phyloP scores from a whole-genome alignment of 2,888 invertebrate species.

The Andrena chrysosceles region DNA sequence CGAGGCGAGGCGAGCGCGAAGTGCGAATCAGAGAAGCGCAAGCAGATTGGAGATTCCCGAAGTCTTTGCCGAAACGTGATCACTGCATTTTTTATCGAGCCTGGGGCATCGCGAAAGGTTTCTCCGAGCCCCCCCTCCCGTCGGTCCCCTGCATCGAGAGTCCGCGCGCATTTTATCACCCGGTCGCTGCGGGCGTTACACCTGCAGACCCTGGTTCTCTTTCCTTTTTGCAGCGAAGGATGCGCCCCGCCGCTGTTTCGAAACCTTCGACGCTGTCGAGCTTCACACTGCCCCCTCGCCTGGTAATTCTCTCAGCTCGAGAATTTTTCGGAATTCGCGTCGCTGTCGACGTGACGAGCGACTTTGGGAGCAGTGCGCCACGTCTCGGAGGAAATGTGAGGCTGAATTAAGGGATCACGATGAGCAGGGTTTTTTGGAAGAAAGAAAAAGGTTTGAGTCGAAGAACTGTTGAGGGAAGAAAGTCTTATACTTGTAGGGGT shows the following conservation, averaged over 20 bases:
- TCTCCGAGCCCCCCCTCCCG: constrained; percentile 24
- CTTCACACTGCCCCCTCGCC: neutral
- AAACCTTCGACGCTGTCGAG: constrained; percentile 23
- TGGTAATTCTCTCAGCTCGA: neutral
- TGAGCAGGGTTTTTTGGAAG: no score
- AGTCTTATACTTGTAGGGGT: no score
- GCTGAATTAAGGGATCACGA: no score
- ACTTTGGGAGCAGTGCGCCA: neutral
- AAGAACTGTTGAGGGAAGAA: no score
- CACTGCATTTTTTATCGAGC: constrained; percentile 74
- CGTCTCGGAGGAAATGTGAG: neutral
- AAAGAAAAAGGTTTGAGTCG: no score
- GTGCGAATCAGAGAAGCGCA: constrained; percentile 55
- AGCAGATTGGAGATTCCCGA: constrained; percentile 66
- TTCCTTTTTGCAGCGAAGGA: constrained; percentile 57
- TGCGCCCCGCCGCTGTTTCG: constrained; percentile 47
- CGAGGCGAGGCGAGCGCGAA: constrained; percentile 27
- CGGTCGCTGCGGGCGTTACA: constrained; percentile 79
- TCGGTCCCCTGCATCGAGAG: constrained; percentile 56
- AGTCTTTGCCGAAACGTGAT: constrained; percentile 75
- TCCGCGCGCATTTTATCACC: constrained; percentile 76
- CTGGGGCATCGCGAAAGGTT: constrained; percentile 67
- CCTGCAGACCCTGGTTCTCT: constrained; percentile 71
- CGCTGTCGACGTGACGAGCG: neutral
- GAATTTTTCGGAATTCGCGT: constrained; percentile 12